These are phyloP conservation scores for Dryoscopus gambensis DNA, from an alignment of 2,113 vertebrate species.

Conservation along the genomic window DNA sequence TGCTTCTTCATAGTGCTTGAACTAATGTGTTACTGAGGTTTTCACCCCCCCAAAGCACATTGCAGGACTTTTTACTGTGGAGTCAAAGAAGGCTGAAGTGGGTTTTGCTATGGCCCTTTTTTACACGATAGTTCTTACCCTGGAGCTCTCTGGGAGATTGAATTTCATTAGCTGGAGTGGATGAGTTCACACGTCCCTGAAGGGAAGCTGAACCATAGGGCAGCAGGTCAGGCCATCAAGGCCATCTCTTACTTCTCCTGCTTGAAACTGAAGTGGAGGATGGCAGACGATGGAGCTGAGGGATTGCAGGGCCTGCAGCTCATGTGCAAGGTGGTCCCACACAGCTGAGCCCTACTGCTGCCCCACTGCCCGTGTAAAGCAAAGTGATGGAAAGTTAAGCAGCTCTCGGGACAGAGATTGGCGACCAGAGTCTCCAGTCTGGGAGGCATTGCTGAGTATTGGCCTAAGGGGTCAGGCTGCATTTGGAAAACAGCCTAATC, in stretches of 20 bases:
- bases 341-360: not conserved
- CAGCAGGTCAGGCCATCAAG: not conserved
- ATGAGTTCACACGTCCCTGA: not conserved
- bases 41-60: not conserved
- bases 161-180: not conserved
- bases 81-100: not conserved
- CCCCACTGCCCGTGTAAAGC: rapidly evolving
- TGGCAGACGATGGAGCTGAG: not conserved
- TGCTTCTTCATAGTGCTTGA: not conserved
- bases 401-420: rapidly evolving
- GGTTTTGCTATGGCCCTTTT: not conserved
- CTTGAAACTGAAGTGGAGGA: not conserved
- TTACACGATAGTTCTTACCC: not conserved
- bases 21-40: not conserved
- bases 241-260: not conserved
- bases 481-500: not conserved
- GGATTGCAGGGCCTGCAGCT: not conserved
- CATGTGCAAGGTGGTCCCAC: not conserved
- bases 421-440: not conserved
- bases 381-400: not conserved
- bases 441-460: not conserved
- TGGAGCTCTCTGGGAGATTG: not conserved
- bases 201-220: not conserved
- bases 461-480: not conserved
- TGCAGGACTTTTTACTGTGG: not conserved